Evolutionary conservation across 2,797 vertebrate species (phyloP).

Genomic region (Parambassis ranga): DNA sequence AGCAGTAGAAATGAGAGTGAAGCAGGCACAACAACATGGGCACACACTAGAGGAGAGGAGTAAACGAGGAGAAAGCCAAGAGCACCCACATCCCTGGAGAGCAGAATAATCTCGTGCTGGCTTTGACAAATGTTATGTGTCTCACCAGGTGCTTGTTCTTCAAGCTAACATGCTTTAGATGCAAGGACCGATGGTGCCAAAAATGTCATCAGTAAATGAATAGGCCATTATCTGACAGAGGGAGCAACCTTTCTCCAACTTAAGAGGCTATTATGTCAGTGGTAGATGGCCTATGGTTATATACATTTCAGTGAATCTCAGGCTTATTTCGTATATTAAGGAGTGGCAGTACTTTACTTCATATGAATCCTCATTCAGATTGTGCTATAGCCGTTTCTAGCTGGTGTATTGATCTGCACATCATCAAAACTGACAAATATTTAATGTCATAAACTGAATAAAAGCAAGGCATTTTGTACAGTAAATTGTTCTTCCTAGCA

Average conservation of each 20-base stretch:
- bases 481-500: neutral
- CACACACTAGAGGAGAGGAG: neutral
- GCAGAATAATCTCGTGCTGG: neutral
- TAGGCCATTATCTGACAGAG: slow-evolving; percentile 19
- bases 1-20: neutral
- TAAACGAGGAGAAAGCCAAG: no score
- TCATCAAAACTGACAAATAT: neutral
- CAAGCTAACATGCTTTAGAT: neutral
- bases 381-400: neutral
- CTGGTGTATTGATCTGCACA: neutral
- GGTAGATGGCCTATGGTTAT: neutral
- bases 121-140: neutral
- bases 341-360: neutral
- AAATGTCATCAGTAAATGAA: slow-evolving; percentile 26
- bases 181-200: neutral
- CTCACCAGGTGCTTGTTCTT: neutral
- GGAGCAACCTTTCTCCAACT: neutral
- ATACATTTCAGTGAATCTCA: neutral
- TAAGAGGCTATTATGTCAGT: slow-evolving; percentile 1
- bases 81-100: slow-evolving; percentile 6
- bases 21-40: neutral
- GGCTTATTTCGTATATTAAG: neutral
- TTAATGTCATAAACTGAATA: neutral
- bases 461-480: neutral
- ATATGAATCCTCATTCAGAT: no score